Evolutionary conservation across 2,888 invertebrate species (phyloP).

Genomic region (Drosophila conformis): DNA sequence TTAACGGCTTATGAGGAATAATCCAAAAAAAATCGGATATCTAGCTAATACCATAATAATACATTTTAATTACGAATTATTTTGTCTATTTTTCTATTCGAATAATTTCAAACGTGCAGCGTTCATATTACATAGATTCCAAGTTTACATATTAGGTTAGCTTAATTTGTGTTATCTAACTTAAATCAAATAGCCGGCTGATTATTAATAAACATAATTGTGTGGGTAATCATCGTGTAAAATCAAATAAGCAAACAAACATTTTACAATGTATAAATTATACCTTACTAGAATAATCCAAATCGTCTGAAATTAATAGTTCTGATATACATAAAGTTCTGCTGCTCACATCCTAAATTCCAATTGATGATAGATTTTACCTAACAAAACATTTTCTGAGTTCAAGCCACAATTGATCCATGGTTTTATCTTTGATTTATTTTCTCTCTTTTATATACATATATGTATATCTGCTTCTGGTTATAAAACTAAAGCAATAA

Average conservation of each 20-base stretch:
- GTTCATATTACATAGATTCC: neutral
- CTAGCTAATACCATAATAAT: conserved; percentile 8
- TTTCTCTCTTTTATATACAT: neutral
- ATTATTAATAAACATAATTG: neutral
- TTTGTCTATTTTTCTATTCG: neutral
- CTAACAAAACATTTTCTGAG: neutral
- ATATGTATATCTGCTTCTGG: neutral
- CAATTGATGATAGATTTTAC: neutral
- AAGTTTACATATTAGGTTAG: neutral
- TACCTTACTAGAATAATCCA: neutral
- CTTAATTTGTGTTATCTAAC: neutral
- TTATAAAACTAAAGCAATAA: neutral
- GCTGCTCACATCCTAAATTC: neutral
- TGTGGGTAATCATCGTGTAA: neutral
- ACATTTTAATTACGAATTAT: neutral
- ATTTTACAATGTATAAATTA: neutral
- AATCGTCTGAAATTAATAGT: neutral
- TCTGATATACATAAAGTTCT: too few relatives aligned
- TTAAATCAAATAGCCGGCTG: neutral
- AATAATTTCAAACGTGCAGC: neutral
- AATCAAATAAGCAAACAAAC: neutral
- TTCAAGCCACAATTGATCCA: neutral
- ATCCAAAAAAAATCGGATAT: conserved; percentile 21
- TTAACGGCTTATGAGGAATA: conserved; percentile 25
- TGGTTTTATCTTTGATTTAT: neutral